Base-by-base conservation (phyloP, 2,797 vertebrate species). In the Intellagama lesueurii region DNA sequence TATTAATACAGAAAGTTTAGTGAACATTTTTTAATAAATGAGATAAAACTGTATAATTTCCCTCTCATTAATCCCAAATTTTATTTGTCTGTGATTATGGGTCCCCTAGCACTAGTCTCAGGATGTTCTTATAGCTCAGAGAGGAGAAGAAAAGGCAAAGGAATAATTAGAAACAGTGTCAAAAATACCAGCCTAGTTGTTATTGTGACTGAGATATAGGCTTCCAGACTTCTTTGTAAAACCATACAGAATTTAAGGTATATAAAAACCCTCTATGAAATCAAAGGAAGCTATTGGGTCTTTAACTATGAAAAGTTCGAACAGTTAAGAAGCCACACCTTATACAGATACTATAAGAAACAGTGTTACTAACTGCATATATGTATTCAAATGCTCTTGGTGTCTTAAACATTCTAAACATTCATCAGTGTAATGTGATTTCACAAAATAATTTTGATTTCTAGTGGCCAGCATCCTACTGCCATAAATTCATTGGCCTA, bases 91-190 rank as follows among this genome's bases (percentile, higher is more conserved):
- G 35, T 24, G 8, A n/a, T n/a, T 22, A 28, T 44, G 40, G 9
- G 8, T 44, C 93, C 93, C 93, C 90, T 78, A 83, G 49, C 14
- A 0, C 2, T 94, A 90, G 89, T 91, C 89, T 73, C n/a, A 32
- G 88, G 92, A 89, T 72, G 90, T 88, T 26, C 95, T 92, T 84
- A 81, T 56, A 40, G 88, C 95, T 93, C 91, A 95, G 86, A 88
- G 80, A 94, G 92, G 86, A 90, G 90, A 91, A 93, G 88, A 17
- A 79, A 85, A 52, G 79, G 1, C 66, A 70, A 92, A 89, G 28
- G 87, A 91, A 1, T 11, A 3, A 83, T 87, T 86, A 77, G 56
- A 75, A n/a, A 92, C 77, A 7, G 70, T 85, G 72, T 19, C 73
- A 56, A 22, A 64, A 66, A 35, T 12, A 76, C 40, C 40, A 44